Evolutionary conservation across 2,797 vertebrate genomes (phyloP).

Genomic region (Chaetodon trifasciatus): DNA sequence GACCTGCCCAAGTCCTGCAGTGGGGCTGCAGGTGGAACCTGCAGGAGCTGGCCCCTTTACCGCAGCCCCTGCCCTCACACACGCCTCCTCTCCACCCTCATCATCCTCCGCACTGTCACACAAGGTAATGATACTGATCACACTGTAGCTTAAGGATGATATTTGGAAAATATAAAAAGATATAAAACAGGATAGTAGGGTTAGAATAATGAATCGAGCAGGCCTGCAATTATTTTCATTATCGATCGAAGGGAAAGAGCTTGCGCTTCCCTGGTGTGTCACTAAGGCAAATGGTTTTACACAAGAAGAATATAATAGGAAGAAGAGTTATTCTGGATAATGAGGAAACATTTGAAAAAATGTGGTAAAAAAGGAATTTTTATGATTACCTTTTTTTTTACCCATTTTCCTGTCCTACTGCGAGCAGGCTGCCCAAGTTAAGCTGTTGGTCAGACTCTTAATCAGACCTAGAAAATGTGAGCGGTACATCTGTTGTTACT

Average conservation of each 20-base stretch:
- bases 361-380: neutral
- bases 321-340: neutral
- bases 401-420: neutral
- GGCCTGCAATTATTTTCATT: neutral
- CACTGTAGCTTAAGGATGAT: neutral
- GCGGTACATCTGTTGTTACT: neutral
- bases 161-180: neutral
- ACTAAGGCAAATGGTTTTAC: neutral
- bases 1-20: conserved; percentile 65
- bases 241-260: neutral
- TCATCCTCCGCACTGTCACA: conserved; percentile 90
- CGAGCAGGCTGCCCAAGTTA: neutral
- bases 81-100: conserved; percentile 89
- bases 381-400: neutral
- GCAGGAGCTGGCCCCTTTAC: conserved; percentile 83
- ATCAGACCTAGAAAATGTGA: neutral
- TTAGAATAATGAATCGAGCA: neutral
- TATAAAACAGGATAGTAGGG: neutral
- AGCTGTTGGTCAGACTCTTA: neutral
- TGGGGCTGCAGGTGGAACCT: conserved; percentile 46
- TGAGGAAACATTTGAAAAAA: neutral
- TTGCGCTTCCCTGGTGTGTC: neutral
- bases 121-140: conserved; percentile 84
- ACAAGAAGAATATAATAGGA: neutral
- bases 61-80: conserved; percentile 86